These are phyloP conservation scores for Melanotus villosus DNA, from an alignment of 2,888 invertebrate species.

Conservation along the genomic window DNA sequence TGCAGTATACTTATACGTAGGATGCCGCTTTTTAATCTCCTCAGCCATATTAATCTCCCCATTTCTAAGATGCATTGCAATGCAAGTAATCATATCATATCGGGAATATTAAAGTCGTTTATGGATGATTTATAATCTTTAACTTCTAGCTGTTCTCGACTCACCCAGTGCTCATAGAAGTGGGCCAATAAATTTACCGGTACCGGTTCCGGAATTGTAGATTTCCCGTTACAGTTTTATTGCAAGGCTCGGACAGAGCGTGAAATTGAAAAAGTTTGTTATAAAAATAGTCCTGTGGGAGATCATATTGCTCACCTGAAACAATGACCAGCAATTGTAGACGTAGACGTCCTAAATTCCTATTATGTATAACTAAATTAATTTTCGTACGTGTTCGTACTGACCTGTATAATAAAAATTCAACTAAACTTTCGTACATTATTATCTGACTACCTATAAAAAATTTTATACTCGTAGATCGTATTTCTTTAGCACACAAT, in stretches of 20 bases:
- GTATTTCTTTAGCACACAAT: no score
- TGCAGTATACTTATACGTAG: no score
- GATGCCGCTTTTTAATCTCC: no score
- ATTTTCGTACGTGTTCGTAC: no score
- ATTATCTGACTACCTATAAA: no score
- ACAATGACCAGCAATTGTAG: constrained; percentile 53
- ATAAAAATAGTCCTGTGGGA: constrained; percentile 62
- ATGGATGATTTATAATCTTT: constrained; percentile 62
- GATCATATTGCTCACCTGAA: constrained; percentile 61
- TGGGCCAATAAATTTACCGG: constrained; percentile 62
- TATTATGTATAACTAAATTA: not conserved
- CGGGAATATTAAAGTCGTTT: constrained; percentile 63
- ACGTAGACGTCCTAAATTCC: constrained; percentile 9
- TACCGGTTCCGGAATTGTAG: constrained; percentile 62
- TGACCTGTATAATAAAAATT: no score
- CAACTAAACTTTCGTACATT: no score
- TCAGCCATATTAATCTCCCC: no score
- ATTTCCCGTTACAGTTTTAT: constrained; percentile 66
- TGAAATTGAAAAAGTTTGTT: constrained; percentile 68
- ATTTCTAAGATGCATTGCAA: constrained; percentile 24
- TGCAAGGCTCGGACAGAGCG: constrained; percentile 64
- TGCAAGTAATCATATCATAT: constrained; percentile 63
- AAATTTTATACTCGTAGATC: no score
- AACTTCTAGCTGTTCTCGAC: constrained; percentile 59
- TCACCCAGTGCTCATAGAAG: constrained; percentile 58